Base-by-base conservation (phyloP, 2,797 vertebrate species). In the Emys orbicularis region DNA sequence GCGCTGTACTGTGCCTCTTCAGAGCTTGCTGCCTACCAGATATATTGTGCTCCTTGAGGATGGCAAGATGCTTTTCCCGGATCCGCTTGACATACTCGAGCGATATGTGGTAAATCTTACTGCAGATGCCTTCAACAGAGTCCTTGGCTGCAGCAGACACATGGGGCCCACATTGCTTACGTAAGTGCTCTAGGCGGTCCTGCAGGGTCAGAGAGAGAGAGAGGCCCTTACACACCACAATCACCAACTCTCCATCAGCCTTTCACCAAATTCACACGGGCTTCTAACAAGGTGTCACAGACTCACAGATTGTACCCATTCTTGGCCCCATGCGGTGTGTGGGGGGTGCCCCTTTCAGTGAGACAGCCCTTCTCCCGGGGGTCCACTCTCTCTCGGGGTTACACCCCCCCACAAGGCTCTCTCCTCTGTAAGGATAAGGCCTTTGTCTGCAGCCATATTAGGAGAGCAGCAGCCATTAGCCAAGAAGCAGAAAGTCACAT, bases 51-150 rank as follows among this genome's bases (percentile, higher is more conserved):
- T 99, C 99, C 97, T 99, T 99, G 93, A 99, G 98, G 92, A 99
- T 98, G 90, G 98, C 98, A 80, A 99, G 98, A 97, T 99, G 99
- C 76, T 99, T 98, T 95, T 99, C 99, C 10, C 99, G 98, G 93
- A 99, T 99, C 84, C 99, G 98, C 50, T 99, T 99, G 95, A 99
- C 99, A 2, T 99, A 99, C 31, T 99, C 99, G 3, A 98, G 98
- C 47, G 99, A 99, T 96, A 99, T 99, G 98, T 99, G 99, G 97
- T 99, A 99, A 96, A 99, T 99, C 98, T 99, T 99, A 27, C 99
- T 99, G 95, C 99, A 99, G 97, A 99, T 99, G 94, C 99, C 99
- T 91, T 99, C 99, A 2, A 99, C 99, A 0, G 99, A 99, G 97
- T 99, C 99, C 98, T 99, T 99, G 84, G 99, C 99, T 4, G 99